phyloP scores from a whole-genome alignment of 2,797 vertebrate genomes.

The Myripristis jacobus region DNA sequence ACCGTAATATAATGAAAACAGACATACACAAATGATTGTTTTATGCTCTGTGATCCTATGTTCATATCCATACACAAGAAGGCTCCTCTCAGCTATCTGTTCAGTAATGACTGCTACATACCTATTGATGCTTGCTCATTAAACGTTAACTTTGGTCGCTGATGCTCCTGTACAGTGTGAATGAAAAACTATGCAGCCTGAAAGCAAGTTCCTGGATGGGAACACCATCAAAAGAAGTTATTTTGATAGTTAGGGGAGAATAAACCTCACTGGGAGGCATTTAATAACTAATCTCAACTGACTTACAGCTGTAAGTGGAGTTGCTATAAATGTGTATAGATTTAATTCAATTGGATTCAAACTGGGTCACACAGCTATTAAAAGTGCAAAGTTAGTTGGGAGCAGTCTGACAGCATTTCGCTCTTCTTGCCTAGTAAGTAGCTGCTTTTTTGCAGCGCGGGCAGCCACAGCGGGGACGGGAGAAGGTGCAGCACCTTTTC shows the following conservation, averaged over 20 bases:
- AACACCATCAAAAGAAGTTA: slow-evolving; percentile 48
- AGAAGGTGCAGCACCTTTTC: slow-evolving; percentile 39
- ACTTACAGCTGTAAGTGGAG: slow-evolving; percentile 73
- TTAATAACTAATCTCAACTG: slow-evolving; percentile 69
- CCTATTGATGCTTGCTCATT: slow-evolving; percentile 11
- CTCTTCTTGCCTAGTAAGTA: slow-evolving; percentile 39
- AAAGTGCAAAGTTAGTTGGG: slow-evolving; percentile 69
- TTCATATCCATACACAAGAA: not conserved
- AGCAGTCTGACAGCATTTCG: slow-evolving; percentile 65
- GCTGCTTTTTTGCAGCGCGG: slow-evolving; percentile 48
- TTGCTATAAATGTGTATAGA: slow-evolving; percentile 69
- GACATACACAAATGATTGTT: not conserved
- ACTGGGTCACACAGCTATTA: slow-evolving; percentile 79
- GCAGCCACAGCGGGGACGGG: slow-evolving; percentile 39
- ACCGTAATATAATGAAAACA: not conserved
- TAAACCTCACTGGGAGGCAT: slow-evolving; percentile 57
- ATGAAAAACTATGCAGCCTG: not conserved
- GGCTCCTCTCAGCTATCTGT: not conserved
- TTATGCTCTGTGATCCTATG: no score
- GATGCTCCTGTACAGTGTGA: slow-evolving; percentile 1
- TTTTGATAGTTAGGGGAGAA: slow-evolving; percentile 56
- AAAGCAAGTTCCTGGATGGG: slow-evolving; percentile 40
- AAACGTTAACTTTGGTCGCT: not conserved
- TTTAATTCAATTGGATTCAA: slow-evolving; percentile 75
- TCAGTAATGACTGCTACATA: not conserved